Conservation (phyloP, 2,888 invertebrate species). For the Tachina grossa region DNA sequence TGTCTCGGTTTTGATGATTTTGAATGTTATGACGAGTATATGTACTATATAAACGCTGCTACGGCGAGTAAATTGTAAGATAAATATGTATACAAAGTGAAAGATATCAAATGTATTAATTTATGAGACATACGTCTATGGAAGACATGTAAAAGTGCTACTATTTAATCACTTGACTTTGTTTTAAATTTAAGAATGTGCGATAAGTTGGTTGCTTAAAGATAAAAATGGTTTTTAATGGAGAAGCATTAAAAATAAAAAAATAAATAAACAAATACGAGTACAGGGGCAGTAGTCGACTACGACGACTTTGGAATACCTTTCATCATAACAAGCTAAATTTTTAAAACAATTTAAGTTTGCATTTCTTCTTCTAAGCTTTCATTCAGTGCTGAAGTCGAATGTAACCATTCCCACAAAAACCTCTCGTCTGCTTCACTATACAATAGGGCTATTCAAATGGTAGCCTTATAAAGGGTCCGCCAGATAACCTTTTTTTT, state of each 20-base stretch:
- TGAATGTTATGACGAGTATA: constrained; percentile 20
- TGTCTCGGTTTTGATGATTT: constrained; percentile 32
- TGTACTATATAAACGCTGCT: not conserved
- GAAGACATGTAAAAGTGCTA: constrained; percentile 15
- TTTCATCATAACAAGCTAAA: no score
- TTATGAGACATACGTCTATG: constrained; percentile 6
- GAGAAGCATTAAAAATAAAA: not conserved
- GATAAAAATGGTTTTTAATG: constrained; percentile 1
- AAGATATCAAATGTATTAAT: constrained; percentile 13
- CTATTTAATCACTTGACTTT: constrained; percentile 22
- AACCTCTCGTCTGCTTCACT: no score
- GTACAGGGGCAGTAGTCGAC: not conserved
- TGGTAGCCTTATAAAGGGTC: no score
- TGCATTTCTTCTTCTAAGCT: no score
- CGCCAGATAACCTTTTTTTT: no score
- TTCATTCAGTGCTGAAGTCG: no score
- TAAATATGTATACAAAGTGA: constrained; percentile 10
- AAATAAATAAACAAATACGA: not conserved
- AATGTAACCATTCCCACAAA: no score
- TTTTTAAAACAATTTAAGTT: no score
- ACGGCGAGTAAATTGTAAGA: constrained; percentile 17
- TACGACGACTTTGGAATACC: not conserved
- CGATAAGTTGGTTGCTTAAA: not conserved
- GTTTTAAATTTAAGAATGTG: not conserved
- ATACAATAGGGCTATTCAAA: no score